Base-by-base conservation (phyloP, 2,888 invertebrate genomes). In the Trissonchulus latispiculum region DNA sequence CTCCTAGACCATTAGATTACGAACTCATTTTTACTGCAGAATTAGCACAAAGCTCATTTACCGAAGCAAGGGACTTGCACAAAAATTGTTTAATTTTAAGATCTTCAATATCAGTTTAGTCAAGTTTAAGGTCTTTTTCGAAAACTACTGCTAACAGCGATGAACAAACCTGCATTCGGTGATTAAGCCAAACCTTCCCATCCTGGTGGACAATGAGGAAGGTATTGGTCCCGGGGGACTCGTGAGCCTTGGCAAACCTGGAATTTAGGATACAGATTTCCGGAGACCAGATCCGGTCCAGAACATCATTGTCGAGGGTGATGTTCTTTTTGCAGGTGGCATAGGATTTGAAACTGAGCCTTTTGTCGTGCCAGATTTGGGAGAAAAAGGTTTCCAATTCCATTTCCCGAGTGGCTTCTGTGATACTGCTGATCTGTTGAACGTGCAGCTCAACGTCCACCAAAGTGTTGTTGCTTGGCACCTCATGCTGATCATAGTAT, bases 131-230 rank as follows among this genome's bases (percentile, higher is more conserved):
- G n/a, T n/a, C n/a, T n/a, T n/a, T 3, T 3, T 15, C n/a, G 3
- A 28, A 29, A 64, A 28, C n/a, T 29, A 8, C 64, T 29, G n/a
- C 29, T 8, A 64, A 8, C 8, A 28, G 8, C 28, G 3, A 32
- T 68, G 15, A 28, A 32, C 8, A 8, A n/a, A 62, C 2, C 36
- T 23, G 28, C 72, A 72, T 72, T 23, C 72, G 67, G 36, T 72
- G 67, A 72, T 72, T 72, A 18, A 62, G 33, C 72, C 72, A 72
- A 29, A 72, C 28, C n/a, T 15, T 72, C 2, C 72, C 72, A 32
- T 67, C 36, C 2, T 3, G n/a, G 67, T 72, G 67, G n/a, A 72
- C n/a, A 35, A 67, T 62, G 3, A 72, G 36, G 36, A 72, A 72
- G 2, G 67, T 32, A 37, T 72, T 72, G 23, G 33, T 29, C 3